Evolutionary conservation across 2,888 invertebrate species (phyloP).

Genomic region (Pasiphila rectangulata): DNA sequence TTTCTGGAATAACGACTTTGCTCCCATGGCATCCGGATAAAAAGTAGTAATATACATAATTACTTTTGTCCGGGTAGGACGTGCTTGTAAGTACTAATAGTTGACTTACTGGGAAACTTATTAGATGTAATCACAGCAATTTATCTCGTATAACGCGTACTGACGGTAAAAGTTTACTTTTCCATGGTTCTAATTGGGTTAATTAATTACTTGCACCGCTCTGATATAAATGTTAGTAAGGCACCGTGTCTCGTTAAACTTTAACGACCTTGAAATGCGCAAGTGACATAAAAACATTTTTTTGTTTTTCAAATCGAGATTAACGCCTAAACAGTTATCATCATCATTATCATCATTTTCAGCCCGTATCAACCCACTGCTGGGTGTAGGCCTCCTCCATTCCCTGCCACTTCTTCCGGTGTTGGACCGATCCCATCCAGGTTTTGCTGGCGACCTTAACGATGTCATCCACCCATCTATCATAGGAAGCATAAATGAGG

Average conservation of each 20-base stretch:
- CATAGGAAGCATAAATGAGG: neutral
- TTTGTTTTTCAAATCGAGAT: no score
- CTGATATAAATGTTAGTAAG: conserved; percentile 1
- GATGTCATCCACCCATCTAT: no score
- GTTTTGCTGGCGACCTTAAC: no score
- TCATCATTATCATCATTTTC: no score
- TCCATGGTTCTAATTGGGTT: conserved; percentile 19
- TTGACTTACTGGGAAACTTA: conserved; percentile 13
- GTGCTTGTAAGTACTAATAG: conserved; percentile 13
- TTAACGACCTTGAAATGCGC: neutral
- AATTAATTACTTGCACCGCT: conserved; percentile 1
- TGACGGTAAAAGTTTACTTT: conserved; percentile 22
- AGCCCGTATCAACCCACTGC: no score
- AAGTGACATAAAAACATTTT: neutral
- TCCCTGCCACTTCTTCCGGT: no score
- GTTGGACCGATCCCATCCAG: no score
- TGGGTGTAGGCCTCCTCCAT: no score
- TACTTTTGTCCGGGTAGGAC: neutral
- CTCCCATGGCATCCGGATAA: neutral
- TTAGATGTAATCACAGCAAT: conserved; percentile 22
- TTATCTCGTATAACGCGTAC: conserved; percentile 14
- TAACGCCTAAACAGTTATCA: no score
- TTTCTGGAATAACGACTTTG: neutral
- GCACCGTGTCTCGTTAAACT: neutral
- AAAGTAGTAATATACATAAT: neutral